phyloP scores from a whole-genome alignment of 2,113 vertebrate species.

The Sapajus apella region DNA sequence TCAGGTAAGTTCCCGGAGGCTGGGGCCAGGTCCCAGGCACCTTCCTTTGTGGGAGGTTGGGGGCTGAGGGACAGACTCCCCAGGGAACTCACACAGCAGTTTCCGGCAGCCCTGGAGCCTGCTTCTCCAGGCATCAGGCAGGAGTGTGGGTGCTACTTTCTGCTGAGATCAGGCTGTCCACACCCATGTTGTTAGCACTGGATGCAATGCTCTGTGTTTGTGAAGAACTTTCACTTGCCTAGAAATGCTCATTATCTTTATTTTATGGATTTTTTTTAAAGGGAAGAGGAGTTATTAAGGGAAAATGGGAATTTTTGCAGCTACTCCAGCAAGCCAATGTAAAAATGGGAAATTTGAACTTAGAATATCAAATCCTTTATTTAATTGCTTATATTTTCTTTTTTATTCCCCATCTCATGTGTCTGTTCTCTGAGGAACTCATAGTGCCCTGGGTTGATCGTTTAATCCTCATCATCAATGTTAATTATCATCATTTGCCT shows the following conservation, averaged over 20 bases:
- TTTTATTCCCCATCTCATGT: neutral
- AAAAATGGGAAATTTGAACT: neutral
- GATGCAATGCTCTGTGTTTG: neutral
- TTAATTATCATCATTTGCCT: neutral
- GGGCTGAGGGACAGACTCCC: neutral
- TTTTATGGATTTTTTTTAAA: neutral
- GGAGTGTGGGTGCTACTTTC: rapidly evolving
- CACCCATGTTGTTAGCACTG: neutral
- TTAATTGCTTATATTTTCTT: neutral
- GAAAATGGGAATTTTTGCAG: neutral
- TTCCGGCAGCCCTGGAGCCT: neutral
- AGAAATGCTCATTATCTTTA: neutral
- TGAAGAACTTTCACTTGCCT: neutral
- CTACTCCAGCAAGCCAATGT: neutral
- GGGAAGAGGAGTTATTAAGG: neutral
- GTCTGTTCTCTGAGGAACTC: neutral
- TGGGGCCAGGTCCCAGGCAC: neutral
- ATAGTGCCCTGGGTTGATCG: rapidly evolving
- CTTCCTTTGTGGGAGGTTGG: neutral
- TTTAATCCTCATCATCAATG: neutral
- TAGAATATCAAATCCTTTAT: neutral
- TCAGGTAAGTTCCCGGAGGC: conserved; percentile 86
- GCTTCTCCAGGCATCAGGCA: too few species aligned
- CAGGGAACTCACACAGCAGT: neutral
- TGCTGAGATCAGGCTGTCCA: rapidly evolving